phyloP scores from a whole-genome alignment of 2,113 vertebrate genomes.

The Fulica atra region DNA sequence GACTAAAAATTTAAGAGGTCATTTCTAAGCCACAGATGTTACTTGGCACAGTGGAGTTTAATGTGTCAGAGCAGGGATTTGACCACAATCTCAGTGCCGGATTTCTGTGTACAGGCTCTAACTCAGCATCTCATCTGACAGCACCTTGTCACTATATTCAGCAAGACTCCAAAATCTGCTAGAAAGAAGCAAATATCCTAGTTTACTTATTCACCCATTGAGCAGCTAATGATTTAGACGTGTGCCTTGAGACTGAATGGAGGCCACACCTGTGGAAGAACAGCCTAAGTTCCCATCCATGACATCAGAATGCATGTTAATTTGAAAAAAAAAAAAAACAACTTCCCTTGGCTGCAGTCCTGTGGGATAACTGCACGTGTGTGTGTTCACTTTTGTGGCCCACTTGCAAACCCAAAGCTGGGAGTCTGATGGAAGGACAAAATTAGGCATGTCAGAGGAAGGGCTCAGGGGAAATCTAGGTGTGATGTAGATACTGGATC shows the following conservation, averaged over 20 bases:
- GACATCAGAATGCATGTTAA: not conserved
- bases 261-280: not conserved
- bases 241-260: not conserved
- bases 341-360: not conserved
- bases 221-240: not conserved
- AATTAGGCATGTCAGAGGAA: not conserved
- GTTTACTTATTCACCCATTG: not conserved
- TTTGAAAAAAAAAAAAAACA: not conserved
- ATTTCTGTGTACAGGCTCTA: not conserved
- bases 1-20: not conserved
- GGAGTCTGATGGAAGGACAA: not conserved
- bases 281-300: not conserved
- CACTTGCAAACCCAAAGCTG: not conserved
- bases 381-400: not conserved
- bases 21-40: not conserved
- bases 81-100: not conserved
- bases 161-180: not conserved
- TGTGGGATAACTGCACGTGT: not conserved
- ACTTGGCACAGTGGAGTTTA: not conserved
- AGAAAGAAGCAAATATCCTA: not conserved
- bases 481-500: not conserved
- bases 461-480: not conserved
- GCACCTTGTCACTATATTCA: not conserved
- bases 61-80: not conserved
- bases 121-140: not conserved